phyloP scores from a whole-genome alignment of 2,888 invertebrate genomes.

The Heliothis peltigera region DNA sequence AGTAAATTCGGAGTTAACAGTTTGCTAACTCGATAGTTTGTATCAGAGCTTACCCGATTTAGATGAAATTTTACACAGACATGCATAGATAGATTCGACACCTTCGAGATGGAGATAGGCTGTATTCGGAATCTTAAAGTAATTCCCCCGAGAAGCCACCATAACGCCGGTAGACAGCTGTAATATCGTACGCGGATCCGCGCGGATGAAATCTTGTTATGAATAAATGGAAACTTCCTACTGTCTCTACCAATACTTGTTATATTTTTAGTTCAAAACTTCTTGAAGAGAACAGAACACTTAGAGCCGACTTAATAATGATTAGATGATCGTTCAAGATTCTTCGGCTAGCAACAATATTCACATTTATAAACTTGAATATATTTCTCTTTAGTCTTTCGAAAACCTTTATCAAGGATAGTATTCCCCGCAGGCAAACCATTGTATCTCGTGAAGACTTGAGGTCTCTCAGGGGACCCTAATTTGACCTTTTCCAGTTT shows the following conservation, averaged over 20 bases:
- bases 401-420: not conserved
- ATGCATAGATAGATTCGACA: too few relatives aligned
- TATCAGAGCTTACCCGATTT: too few relatives aligned
- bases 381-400: not conserved
- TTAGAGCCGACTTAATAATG: not conserved
- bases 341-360: not conserved
- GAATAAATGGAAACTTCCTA: not conserved
- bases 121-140: too few relatives aligned
- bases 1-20: too few relatives aligned
- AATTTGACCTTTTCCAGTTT: slow-evolving; percentile 41
- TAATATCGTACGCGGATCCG: too few relatives aligned
- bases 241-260: not conserved
- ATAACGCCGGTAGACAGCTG: too few relatives aligned
- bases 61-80: too few relatives aligned
- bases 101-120: too few relatives aligned
- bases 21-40: too few relatives aligned
- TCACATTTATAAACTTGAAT: too few relatives aligned
- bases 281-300: not conserved
- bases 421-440: slow-evolving; percentile 14
- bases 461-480: slow-evolving; percentile 20
- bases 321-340: not conserved
- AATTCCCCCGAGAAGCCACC: too few relatives aligned
- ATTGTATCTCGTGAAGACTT: slow-evolving; percentile 36
- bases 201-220: too few relatives aligned
- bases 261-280: not conserved